A percentile compares a stretch with the other conserved stretches of the same genome.
Conservation (phyloP, 2,113 vertebrate genomes). For the Cyanistes caeruleus region DNA sequence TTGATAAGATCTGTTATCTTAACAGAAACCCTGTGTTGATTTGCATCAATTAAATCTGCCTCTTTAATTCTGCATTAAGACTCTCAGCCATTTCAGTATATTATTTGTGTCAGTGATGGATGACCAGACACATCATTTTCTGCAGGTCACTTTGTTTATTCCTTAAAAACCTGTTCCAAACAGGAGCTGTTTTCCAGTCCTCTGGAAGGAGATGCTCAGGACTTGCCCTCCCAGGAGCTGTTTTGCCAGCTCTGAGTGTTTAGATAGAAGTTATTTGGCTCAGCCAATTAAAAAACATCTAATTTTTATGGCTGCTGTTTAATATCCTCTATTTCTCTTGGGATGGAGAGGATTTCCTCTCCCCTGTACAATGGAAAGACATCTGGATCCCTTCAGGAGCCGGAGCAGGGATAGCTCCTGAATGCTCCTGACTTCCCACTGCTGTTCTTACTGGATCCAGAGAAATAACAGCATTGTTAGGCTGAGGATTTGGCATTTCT, state of each 20-base stretch:
- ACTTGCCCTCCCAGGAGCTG: neutral
- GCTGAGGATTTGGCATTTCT: neutral
- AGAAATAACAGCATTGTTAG: neutral
- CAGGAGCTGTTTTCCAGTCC: neutral
- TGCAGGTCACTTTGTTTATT: constrained; percentile 1
- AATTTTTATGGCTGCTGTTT: constrained; percentile 32
- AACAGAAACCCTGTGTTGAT: neutral
- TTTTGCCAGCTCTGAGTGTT: neutral
- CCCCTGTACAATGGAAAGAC: neutral
- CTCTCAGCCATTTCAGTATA: neutral
- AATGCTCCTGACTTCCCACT: neutral
- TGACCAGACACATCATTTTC: neutral
- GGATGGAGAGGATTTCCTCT: constrained; percentile 16
- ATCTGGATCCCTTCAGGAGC: constrained; percentile 24
- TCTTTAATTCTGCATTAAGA: neutral
- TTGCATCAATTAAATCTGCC: neutral
- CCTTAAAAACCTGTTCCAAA: neutral
- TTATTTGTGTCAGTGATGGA: neutral
- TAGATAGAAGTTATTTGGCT: neutral
- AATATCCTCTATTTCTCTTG: neutral
- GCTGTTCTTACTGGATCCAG: neutral
- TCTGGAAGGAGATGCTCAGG: neutral
- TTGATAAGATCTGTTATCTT: neutral
- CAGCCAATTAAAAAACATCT: neutral
- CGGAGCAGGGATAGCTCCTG: neutral